Evolutionary conservation across 64 coral and sea anemone species (phyloP).

Genomic region (Dendronephthya gigantea): DNA sequence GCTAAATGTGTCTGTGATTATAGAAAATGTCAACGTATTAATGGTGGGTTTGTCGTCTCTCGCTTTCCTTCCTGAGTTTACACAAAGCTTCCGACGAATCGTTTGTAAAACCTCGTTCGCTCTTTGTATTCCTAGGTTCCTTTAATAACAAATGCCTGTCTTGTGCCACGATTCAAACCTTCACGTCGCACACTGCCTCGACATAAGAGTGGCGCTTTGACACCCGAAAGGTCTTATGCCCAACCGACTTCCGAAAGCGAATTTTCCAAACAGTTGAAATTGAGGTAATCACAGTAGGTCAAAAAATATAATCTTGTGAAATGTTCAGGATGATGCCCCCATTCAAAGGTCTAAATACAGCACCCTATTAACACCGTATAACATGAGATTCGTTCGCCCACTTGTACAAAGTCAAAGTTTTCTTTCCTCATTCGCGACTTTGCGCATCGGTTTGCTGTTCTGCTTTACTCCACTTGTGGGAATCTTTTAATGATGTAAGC

Average conservation of each 20-base stretch:
- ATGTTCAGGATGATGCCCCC: slow-evolving; percentile 8
- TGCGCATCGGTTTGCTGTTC: neutral
- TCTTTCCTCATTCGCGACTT: neutral
- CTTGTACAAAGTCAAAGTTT: neutral
- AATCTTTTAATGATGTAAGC: neutral
- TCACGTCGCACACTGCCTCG: neutral
- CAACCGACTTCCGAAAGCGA: neutral
- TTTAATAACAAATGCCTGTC: neutral
- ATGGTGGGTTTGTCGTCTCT: neutral
- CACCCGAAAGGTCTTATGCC: neutral
- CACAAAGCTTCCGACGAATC: neutral
- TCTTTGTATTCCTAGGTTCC: neutral
- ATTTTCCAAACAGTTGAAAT: neutral
- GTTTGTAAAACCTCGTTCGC: neutral
- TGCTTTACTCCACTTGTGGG: neutral
- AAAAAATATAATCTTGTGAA: slow-evolving; percentile 7
- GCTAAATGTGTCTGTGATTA: slow-evolving; percentile 8
- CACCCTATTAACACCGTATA: slow-evolving; percentile 4
- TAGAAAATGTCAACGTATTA: neutral
- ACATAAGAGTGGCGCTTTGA: neutral
- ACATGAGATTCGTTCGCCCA: neutral
- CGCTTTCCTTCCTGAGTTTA: slow-evolving; percentile 2
- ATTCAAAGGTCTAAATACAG: slow-evolving; percentile 3
- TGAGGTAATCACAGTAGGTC: slow-evolving; percentile 3
- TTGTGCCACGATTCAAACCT: neutral